Conservation (phyloP, 1,140 invertebrate genomes). For the Batillaria attramentaria region DNA sequence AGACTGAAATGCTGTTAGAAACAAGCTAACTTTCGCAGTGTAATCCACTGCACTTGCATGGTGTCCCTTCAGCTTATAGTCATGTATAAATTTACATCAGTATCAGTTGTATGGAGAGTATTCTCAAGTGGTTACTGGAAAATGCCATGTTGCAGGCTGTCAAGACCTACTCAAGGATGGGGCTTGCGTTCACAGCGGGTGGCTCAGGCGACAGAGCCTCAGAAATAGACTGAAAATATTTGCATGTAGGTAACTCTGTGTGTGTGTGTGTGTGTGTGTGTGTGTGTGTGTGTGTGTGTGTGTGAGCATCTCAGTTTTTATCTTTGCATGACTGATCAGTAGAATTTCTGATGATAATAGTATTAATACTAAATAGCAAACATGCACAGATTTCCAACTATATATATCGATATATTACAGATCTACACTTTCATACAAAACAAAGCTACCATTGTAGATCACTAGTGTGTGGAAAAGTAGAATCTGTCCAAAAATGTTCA, state of each 20-base stretch:
- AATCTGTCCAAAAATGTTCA: no score
- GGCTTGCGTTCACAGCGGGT: conserved; percentile 10
- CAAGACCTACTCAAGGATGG: conserved; percentile 16
- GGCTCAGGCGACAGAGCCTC: conserved; percentile 30
- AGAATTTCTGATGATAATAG: background rate
- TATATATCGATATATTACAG: background rate
- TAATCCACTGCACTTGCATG: no score
- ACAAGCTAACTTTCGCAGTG: no score
- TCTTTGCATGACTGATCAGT: background rate
- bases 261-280: background rate
- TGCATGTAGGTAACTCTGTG: conserved; percentile 50
- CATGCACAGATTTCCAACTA: background rate
- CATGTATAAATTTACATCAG: no score
- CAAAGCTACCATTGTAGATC: background rate
- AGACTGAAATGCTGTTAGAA: no score
- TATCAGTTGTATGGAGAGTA: no score
- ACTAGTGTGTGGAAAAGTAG: no score
- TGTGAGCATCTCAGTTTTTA: background rate
- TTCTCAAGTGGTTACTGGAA: no score
- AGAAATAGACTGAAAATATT: conserved; percentile 27
- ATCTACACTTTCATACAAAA: background rate
- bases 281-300: background rate
- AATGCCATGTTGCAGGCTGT: conserved; percentile 4
- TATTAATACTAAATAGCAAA: background rate
- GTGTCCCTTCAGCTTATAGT: no score